Conservation (phyloP, 1,140 invertebrate species). For the Drosophila elegans region DNA sequence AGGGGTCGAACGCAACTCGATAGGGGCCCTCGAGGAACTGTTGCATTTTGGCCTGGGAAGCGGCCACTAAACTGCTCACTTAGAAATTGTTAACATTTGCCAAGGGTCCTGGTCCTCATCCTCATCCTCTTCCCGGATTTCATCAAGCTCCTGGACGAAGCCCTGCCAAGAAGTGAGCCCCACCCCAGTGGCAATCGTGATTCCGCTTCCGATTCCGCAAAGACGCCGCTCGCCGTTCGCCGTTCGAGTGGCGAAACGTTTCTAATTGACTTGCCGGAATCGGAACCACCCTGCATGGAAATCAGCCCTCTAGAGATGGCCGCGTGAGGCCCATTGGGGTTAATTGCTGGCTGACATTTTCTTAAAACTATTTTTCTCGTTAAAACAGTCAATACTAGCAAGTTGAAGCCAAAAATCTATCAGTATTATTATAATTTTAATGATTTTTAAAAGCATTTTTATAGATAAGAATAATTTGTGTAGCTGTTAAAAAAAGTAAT, state of each 20-base stretch:
- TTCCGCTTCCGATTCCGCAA: conserved; percentile 21
- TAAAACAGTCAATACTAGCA: too few relatives aligned
- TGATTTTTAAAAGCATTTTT: too few relatives aligned
- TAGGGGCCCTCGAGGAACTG: conserved; percentile 64
- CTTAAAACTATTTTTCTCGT: too few relatives aligned
- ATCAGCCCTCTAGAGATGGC: conserved; percentile 13
- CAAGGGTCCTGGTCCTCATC: conserved; percentile 16
- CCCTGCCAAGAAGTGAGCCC: conserved; percentile 3
- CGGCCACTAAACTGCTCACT: conserved; percentile 75
- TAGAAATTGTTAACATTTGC: conserved; percentile 78
- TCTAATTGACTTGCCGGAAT: conserved; percentile 55
- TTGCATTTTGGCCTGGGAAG: conserved; percentile 75
- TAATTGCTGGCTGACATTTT: not conserved
- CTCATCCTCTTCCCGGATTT: not conserved
- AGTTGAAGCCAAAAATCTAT: too few relatives aligned
- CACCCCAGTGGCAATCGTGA: conserved; percentile 1
- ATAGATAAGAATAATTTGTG: too few relatives aligned
- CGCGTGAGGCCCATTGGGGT: conserved; percentile 8
- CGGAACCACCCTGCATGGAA: conserved; percentile 28
- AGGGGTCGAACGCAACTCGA: conserved; percentile 25
- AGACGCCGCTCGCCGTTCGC: conserved; percentile 28
- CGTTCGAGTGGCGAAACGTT: conserved; percentile 47
- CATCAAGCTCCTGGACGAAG: not conserved
- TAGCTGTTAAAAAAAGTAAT: too few relatives aligned
- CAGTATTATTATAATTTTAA: too few relatives aligned